Evolutionary conservation across 1,140 invertebrate species (phyloP).

Genomic region (Penaeus chinensis): DNA sequence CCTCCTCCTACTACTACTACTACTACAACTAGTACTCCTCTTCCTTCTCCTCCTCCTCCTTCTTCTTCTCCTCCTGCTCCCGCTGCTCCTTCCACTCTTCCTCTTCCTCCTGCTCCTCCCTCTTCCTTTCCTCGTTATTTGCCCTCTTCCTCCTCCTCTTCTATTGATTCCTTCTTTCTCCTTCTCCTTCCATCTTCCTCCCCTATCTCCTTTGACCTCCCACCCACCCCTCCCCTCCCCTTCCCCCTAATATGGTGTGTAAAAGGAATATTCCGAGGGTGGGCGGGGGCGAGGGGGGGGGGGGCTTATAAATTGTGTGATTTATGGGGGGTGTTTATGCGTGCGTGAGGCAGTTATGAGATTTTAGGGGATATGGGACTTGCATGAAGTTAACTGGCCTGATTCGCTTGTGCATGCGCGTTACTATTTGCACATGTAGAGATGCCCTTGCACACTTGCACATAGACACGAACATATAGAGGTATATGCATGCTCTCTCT

Average conservation of each 20-base stretch:
- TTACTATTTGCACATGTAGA: neutral
- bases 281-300: neutral
- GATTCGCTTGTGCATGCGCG: neutral
- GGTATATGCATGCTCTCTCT: neutral
- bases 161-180: neutral
- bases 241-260: neutral
- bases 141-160: no score
- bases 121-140: neutral
- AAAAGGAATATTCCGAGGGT: neutral
- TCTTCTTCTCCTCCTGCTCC: no score
- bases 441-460: constrained; percentile 9
- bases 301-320: no score
- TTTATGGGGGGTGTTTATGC: no score
- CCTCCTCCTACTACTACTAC: no score
- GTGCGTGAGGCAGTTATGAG: no score
- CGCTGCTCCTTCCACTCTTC: neutral
- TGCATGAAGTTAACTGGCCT: neutral
- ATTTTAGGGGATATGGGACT: no score
- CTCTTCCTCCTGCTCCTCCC: neutral
- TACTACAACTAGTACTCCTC: no score
- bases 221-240: neutral
- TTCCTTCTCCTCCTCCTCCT: no score
- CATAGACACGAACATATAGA: constrained; percentile 4
- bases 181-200: no score
- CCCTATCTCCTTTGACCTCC: neutral